Base-by-base conservation (phyloP, 1,140 invertebrate genomes). In the Batillaria attramentaria region DNA sequence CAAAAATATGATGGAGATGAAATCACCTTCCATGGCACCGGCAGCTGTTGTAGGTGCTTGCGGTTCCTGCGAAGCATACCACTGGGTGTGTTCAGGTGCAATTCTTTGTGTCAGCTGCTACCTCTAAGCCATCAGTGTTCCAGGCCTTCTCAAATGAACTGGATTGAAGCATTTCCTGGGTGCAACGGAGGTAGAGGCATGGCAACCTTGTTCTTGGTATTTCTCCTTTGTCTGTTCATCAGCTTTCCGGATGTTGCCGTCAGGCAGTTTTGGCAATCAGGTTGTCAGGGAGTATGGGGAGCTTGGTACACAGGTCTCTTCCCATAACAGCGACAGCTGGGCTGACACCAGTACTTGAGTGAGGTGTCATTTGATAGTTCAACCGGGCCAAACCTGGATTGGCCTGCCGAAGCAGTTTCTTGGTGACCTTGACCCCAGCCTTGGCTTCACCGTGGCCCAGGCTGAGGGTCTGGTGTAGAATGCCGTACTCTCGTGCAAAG, bases 371-470 rank as follows among this genome's bases (percentile, higher is more conserved):
- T 43, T 60, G 39, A 60, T 77, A 77, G 35, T 42, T 65, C 0
- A 77, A 39, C 35, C 62, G 50, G 39, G 60, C 54, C 2, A 66
- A 8, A 5, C 66, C 35, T 18, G 57, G 60, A 0, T 50, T 42
- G 28, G 24, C 4, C 66, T 79, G 50, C 33, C 31, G 57, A 5
- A 83, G 50, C n/a, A 85, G 50, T 18, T n/a, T 75, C 76, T 86
- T 82, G 4, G 84, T 81, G 3, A 80, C 80, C 41, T 84, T 77
- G 5, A 85, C 83, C 0, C 62, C 78, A 62, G 75, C 74, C 70
- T 85, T 81, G 3, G 75, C 84, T 28, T 81, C 66, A 31, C 81
- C 80, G 72, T 84, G 84, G 18, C 62, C 60, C 68, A 79, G 83
- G 18, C 65, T 78, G 28, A 50, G 79, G 6, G 83, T 84, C 6